A percentile compares a stretch with the other conserved stretches of the same genome.
Conservation (phyloP, 2,888 invertebrate genomes). For the Smittia sp. region DNA sequence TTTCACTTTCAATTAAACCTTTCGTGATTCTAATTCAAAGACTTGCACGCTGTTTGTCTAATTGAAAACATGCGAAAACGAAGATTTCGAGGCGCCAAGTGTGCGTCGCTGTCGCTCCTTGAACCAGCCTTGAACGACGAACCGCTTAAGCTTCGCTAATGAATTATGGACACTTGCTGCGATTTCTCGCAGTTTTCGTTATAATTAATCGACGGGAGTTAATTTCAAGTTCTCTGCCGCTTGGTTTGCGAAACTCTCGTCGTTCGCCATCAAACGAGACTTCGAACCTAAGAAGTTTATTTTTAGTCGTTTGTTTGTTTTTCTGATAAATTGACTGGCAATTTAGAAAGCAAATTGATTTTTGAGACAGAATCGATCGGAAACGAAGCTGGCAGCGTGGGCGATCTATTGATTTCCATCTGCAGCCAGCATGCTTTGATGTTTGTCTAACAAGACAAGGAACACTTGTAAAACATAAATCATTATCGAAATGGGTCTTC, state of each 20-base stretch:
- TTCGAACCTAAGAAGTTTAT: neutral
- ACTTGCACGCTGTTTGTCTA: neutral
- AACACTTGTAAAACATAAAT: slow-evolving; percentile 1
- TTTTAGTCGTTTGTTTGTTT: neutral
- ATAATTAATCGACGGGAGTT: neutral
- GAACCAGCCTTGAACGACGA: no score
- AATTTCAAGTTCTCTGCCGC: neutral
- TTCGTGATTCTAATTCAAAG: neutral
- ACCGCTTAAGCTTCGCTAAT: no score
- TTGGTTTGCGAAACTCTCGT: slow-evolving; percentile 7
- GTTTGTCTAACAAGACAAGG: neutral
- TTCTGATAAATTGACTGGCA: slow-evolving; percentile 12
- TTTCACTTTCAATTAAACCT: neutral
- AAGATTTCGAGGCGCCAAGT: neutral
- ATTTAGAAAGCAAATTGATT: slow-evolving; percentile 16
- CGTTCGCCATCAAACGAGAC: neutral
- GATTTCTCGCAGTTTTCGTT: neutral
- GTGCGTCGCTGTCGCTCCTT: neutral
- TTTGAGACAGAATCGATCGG: neutral
- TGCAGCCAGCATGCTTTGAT: neutral
- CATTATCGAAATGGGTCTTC: slow-evolving; percentile 2
- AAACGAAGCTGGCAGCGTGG: neutral
- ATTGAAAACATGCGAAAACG: neutral
- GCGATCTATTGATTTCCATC: neutral
- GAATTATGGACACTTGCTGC: neutral